Base-by-base conservation (phyloP, 2,888 invertebrate genomes). In the Parnassius glacialis region DNA sequence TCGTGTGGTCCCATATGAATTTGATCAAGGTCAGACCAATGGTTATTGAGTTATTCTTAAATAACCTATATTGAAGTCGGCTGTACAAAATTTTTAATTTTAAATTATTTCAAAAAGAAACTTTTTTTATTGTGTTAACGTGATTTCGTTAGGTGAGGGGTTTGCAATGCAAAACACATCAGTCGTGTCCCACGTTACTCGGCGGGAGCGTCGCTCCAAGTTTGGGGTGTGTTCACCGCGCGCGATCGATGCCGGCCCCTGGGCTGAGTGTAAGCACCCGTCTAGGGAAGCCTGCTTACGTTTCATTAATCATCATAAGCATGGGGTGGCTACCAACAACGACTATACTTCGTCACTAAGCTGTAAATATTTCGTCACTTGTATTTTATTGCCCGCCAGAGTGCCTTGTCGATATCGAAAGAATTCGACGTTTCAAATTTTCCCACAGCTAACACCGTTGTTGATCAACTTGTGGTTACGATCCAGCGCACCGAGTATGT, bases 151-250 rank as follows among this genome's bases (percentile, higher is more conserved):
- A 16, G 52, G 16, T 41, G 57, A 51, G 25, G 55, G 11, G 57
- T 61, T 56, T 47, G 56, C 34, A 52, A 47, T 47, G 61, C 52
- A 45, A 56, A 56, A 52, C 20, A 52, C 52, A 52, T 61, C 13
- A 52, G 45, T 25, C 74, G 72, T 76, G 72, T 80, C 79, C 78
- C 74, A 73, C 71, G 77, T 74, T 68, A 74, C 53, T 65, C 48
- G 68, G 68, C 69, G 81, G 82, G 81, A 73, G 83, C 79, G 83
- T 79, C 76, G 78, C 75, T 79, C 72, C 71, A 77, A 79, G 82
- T 83, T 85, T 81, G 83, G 89, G 89, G 89, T 83, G 85, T 85
- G 87, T 82, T 87, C 84, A 83, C 84, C 85, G 85, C 82, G 85
- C 82, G 80, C 89, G 88, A 90, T 90, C 90, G 90, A 89, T 90